A percentile compares a stretch with the other conserved stretches of the same genome.
These are phyloP conservation scores for Suncus etruscus DNA, from an alignment of 2,113 vertebrate genomes.

Conservation along the genomic window DNA sequence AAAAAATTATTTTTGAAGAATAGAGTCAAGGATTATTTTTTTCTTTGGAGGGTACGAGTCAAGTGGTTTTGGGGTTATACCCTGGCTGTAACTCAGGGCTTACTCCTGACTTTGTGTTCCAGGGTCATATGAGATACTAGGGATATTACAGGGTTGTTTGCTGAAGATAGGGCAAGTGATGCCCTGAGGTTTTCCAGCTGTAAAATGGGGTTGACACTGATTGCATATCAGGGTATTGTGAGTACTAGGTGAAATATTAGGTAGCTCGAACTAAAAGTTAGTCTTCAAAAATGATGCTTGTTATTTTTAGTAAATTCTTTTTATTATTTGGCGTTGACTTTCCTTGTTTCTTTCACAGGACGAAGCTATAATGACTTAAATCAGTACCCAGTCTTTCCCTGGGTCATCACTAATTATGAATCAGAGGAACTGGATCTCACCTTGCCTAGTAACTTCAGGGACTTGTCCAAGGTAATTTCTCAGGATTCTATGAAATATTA, in stretches of 20 bases:
- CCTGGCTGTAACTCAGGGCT: too few relatives aligned
- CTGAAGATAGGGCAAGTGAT: neutral
- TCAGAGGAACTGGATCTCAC: conserved; percentile 97
- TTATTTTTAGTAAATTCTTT: conserved; percentile 53
- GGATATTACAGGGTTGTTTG: too few relatives aligned
- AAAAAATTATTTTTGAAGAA: too few relatives aligned
- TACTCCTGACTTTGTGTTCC: too few relatives aligned
- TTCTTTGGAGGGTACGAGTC: too few relatives aligned
- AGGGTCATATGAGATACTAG: too few relatives aligned
- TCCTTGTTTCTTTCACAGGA: conserved; percentile 85
- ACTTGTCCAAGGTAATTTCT: conserved; percentile 96
- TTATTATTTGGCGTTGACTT: conserved; percentile 38
- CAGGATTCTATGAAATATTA: conserved; percentile 53
- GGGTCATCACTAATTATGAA: conserved; percentile 99
- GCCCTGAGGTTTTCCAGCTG: neutral
- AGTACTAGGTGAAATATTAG: neutral
- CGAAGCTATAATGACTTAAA: conserved; percentile 97
- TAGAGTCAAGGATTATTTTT: too few relatives aligned
- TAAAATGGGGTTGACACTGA: neutral
- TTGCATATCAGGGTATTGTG: neutral
- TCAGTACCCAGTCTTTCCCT: conserved; percentile 99
- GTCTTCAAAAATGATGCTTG: neutral
- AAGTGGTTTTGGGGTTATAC: too few relatives aligned
- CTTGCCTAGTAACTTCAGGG: conserved; percentile 98
- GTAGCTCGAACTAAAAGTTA: neutral